Percentiles rank a stretch among this genome's conserved stretches.
Conservation (phyloP, 2,797 vertebrate species). For the Alca torda region DNA sequence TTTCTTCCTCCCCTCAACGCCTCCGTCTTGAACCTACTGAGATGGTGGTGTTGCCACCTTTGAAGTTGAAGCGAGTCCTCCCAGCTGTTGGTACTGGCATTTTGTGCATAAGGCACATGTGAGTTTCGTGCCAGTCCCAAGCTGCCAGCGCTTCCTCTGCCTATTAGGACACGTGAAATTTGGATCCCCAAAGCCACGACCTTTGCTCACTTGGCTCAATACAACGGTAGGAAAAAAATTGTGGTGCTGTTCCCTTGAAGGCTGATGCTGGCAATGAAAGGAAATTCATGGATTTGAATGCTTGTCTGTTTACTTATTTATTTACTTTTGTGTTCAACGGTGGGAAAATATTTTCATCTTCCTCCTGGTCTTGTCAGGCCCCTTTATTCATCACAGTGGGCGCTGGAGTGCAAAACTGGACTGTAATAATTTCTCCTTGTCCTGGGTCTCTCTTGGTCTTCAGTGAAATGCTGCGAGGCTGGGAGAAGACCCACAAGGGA, state of each 20-base stretch:
- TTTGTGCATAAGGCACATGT: not conserved
- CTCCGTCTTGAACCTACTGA: not conserved
- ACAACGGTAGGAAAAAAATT: slow-evolving; percentile 25
- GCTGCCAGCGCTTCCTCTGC: not conserved
- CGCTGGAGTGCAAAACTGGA: not conserved
- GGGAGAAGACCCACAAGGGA: not conserved
- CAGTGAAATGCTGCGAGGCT: not conserved
- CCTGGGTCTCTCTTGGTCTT: not conserved
- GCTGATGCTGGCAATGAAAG: slow-evolving; percentile 20
- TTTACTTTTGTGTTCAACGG: slow-evolving; percentile 34
- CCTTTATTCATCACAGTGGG: slow-evolving; percentile 11
- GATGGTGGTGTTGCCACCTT: not conserved
- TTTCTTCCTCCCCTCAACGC: not conserved
- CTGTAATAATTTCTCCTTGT: not conserved
- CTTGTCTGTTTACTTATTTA: slow-evolving; percentile 52
- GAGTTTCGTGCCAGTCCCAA: not conserved
- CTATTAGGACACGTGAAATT: not conserved
- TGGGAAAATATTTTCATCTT: slow-evolving; percentile 50
- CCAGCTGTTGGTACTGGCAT: not conserved
- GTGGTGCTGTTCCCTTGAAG: slow-evolving; percentile 35
- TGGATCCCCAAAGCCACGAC: not conserved
- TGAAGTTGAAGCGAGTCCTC: not conserved
- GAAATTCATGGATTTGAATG: slow-evolving; percentile 46
- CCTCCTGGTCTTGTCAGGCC: slow-evolving; percentile 43
- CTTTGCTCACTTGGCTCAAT: slow-evolving; percentile 33